phyloP scores from a whole-genome alignment of 2,113 vertebrate species.

The Oryzias melastigma region DNA sequence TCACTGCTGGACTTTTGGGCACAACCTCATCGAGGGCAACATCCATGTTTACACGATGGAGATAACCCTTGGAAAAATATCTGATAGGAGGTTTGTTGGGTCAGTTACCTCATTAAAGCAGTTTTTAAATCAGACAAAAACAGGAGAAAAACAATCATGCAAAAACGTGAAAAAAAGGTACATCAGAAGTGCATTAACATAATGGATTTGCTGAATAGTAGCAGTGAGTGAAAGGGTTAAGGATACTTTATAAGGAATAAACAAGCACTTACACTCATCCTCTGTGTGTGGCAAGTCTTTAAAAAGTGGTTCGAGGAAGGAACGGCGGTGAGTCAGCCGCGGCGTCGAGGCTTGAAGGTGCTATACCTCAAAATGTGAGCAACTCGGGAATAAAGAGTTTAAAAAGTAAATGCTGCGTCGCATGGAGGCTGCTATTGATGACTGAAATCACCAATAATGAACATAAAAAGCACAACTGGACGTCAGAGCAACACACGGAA shows the following conservation, averaged over 20 bases:
- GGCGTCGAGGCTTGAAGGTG: too few species aligned
- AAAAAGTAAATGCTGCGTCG: too few species aligned
- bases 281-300: neutral
- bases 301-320: too few species aligned
- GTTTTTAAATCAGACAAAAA: slow-evolving; percentile 25
- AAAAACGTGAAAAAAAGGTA: neutral
- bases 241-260: neutral
- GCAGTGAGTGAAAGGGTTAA: neutral
- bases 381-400: too few species aligned
- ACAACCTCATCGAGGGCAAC: slow-evolving; percentile 59
- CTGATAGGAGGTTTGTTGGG: slow-evolving; percentile 34
- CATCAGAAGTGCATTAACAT: neutral
- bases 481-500: too few species aligned
- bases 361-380: too few species aligned
- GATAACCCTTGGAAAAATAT: slow-evolving; percentile 51
- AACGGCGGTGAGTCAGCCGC: too few species aligned
- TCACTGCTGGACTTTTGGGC: slow-evolving; percentile 50
- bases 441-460: too few species aligned
- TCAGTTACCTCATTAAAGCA: slow-evolving; percentile 32
- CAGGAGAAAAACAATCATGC: slow-evolving; percentile 1
- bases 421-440: too few species aligned
- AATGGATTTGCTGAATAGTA: neutral
- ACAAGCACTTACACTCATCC: slow-evolving; percentile 2
- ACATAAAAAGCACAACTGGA: too few species aligned
- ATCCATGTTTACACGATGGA: slow-evolving; percentile 60